These are phyloP conservation scores for Cataglyphis rosenhaueri DNA, from an alignment of 2,888 invertebrate genomes.

Conservation along the genomic window DNA sequence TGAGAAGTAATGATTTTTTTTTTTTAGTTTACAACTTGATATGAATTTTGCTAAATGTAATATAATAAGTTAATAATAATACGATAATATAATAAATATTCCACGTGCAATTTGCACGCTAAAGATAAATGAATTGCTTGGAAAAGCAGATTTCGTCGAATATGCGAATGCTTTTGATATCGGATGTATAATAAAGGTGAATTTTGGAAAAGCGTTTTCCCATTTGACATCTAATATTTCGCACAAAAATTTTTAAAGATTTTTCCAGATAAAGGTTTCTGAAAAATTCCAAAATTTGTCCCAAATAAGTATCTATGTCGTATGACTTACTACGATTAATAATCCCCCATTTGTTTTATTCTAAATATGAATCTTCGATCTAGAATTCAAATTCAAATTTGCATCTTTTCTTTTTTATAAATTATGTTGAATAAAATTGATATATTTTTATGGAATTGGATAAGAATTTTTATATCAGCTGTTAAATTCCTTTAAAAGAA, in stretches of 20 bases:
- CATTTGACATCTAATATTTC: background rate
- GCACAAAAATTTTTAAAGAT: background rate
- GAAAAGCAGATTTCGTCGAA: background rate
- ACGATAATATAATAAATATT: background rate
- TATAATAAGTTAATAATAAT: background rate
- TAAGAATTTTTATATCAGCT: background rate
- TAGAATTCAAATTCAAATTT: background rate
- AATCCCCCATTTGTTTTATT: background rate
- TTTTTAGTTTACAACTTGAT: background rate
- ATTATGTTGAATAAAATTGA: background rate
- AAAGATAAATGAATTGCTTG: background rate
- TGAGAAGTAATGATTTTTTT: background rate
- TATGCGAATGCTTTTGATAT: background rate
- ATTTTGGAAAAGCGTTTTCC: background rate
- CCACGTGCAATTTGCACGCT: background rate
- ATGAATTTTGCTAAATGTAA: background rate
- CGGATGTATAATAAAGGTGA: background rate
- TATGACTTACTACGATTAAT: background rate
- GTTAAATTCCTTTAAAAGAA: background rate
- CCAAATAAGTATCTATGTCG: background rate
- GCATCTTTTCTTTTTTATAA: background rate
- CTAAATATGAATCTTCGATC: background rate
- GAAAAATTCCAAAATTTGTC: background rate
- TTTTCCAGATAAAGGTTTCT: background rate
- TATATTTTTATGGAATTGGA: background rate